Evolutionary conservation across 1,140 invertebrate species (phyloP).

Genomic region (Anastatus disparis): DNA sequence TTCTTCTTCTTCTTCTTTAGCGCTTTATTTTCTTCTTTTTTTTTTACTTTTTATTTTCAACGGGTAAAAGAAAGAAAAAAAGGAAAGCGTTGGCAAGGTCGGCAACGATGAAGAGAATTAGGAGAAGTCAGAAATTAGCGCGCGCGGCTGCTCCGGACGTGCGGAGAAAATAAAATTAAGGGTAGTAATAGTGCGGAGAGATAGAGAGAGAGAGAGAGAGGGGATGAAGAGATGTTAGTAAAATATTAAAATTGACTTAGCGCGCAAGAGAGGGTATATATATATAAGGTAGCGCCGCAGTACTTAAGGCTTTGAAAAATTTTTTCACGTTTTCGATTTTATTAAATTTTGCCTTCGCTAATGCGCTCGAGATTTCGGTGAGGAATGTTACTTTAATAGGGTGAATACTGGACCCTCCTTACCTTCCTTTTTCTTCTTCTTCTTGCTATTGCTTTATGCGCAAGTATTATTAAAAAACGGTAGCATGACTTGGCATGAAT

Average conservation of each 20-base stretch:
- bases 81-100: too few relatives aligned
- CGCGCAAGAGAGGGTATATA: too few relatives aligned
- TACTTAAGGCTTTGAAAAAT: background rate
- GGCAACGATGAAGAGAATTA: background rate
- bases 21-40: too few relatives aligned
- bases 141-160: slow-evolving; percentile 1
- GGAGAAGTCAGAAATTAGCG: background rate
- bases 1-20: background rate
- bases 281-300: too few relatives aligned
- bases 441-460: too few relatives aligned
- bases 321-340: slow-evolving; percentile 14
- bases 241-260: slow-evolving; percentile 17
- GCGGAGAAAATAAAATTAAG: background rate
- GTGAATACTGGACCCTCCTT: too few relatives aligned
- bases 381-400: background rate
- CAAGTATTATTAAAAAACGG: background rate
- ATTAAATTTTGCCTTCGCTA: slow-evolving; percentile 13
- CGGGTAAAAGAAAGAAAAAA: too few relatives aligned
- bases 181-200: too few relatives aligned
- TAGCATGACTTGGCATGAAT: background rate
- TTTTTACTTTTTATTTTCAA: too few relatives aligned
- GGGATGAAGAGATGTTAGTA: background rate
- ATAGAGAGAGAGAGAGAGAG: too few relatives aligned
- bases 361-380: background rate
- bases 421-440: too few relatives aligned